These are phyloP conservation scores for Camptogramma bilineatum DNA, from an alignment of 2,888 invertebrate species.

Conservation along the genomic window DNA sequence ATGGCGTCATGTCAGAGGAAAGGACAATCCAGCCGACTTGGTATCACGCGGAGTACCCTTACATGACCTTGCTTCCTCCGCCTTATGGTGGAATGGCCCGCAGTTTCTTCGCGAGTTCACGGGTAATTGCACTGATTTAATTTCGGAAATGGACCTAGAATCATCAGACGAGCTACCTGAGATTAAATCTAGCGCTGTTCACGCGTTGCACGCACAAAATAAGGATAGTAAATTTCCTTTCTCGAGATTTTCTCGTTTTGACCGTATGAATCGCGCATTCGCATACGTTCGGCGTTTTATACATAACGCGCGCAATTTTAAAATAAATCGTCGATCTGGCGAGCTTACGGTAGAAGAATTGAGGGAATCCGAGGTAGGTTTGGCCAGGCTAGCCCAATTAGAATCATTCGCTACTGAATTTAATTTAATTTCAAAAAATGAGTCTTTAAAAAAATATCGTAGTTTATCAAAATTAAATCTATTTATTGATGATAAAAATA, in stretches of 20 bases:
- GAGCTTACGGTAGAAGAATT: neutral
- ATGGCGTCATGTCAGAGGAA: neutral
- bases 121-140: no score
- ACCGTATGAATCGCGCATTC: neutral
- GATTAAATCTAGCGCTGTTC: no score
- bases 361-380: neutral
- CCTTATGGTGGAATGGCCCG: neutral
- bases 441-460: no score
- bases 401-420: slow-evolving; percentile 25
- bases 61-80: neutral
- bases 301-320: neutral
- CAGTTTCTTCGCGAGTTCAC: neutral
- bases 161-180: no score
- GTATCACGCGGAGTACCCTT: neutral
- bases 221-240: neutral
- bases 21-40: neutral
- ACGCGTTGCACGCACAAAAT: neutral
- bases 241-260: neutral
- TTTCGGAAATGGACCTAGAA: no score
- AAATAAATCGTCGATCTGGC: neutral
- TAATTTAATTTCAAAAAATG: no score
- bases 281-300: neutral
- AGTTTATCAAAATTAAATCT: no score
- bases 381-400: neutral
- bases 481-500: no score